Base-by-base conservation (phyloP, 2,113 vertebrate genomes). In the Acanthochromis polyacanthus region DNA sequence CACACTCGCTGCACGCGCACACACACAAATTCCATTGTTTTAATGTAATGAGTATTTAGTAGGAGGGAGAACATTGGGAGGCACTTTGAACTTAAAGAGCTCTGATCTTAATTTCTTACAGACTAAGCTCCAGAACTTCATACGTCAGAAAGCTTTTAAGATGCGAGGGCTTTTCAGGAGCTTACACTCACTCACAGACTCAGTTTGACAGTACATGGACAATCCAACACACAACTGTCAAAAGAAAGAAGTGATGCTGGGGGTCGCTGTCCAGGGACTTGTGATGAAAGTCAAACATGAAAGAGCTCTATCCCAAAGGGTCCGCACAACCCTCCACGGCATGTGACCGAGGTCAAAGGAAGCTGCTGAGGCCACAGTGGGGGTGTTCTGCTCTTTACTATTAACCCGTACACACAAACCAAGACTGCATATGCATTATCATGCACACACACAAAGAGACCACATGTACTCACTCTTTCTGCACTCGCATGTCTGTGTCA, bases 251-350 rank as follows among this genome's bases (percentile, higher is more conserved):
- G 84, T 88, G 73, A 80, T 20, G 74, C 68, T 30, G 45, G 9
- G 81, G 32, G 79, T 84, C 64, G 62, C 11, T 52, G 66, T 90
- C 83, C 71, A 64, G 87, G 82, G 87, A 88, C 75, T 69, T 71
- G 70, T 22, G 56, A 75, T 85, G 82, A 89, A 87, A 92, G 87
- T 80, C 87, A 85, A 91, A 92, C 88, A 93, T 57, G 81, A 86
- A 90, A 93, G 75, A 85, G 86, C 86, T 88, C 79, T 91, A 80
- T 62, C 56, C 56, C 16, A 14, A 84, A 53, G 53, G 65, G 67
- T 53, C 55, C 15, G 7, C 51, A 68, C 76, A 62, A 46, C 58
- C 58, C 50, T 50, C 61, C 36, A 15, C 38, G 73, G 67, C 85
- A 84, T 57, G 80, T 88, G 89, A 78, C 84, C 17, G 63, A 81